Evolutionary conservation across 2,113 vertebrate species (phyloP).

Genomic region (Limanda limanda): DNA sequence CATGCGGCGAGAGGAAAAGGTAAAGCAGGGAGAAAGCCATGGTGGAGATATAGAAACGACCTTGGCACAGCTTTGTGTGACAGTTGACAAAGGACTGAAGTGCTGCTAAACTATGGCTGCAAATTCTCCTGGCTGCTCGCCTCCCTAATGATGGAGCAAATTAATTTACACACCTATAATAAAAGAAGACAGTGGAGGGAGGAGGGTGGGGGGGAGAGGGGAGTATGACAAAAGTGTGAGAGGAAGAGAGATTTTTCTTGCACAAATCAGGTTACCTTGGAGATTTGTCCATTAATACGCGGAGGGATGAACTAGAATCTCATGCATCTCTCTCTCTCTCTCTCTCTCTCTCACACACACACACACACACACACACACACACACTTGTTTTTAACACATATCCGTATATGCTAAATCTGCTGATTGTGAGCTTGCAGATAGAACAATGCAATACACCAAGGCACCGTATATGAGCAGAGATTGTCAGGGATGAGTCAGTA

Average conservation of each 20-base stretch:
- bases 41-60: conserved; percentile 34
- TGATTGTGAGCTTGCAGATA: not conserved
- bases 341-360: too few relatives aligned
- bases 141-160: conserved; percentile 59
- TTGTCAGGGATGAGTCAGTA: conserved; percentile 10
- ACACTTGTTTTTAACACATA: not conserved
- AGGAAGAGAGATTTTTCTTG: conserved; percentile 20
- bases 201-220: not conserved
- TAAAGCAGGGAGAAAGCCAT: not conserved
- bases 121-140: conserved; percentile 46
- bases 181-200: conserved; percentile 14
- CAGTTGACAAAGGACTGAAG: conserved; percentile 49
- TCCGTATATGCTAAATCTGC: not conserved
- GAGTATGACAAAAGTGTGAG: conserved; percentile 7
- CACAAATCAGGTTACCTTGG: conserved; percentile 43
- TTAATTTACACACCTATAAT: conserved; percentile 52
- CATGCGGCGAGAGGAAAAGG: conserved; percentile 4
- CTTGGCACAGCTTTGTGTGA: conserved; percentile 47
- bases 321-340: too few relatives aligned
- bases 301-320: conserved; percentile 7
- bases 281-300: conserved; percentile 33
- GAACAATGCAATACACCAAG: not conserved
- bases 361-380: not conserved
- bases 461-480: not conserved
- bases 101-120: conserved; percentile 53